These are phyloP conservation scores for Abramis brama DNA, from an alignment of 2,113 vertebrate species.

Conservation along the genomic window DNA sequence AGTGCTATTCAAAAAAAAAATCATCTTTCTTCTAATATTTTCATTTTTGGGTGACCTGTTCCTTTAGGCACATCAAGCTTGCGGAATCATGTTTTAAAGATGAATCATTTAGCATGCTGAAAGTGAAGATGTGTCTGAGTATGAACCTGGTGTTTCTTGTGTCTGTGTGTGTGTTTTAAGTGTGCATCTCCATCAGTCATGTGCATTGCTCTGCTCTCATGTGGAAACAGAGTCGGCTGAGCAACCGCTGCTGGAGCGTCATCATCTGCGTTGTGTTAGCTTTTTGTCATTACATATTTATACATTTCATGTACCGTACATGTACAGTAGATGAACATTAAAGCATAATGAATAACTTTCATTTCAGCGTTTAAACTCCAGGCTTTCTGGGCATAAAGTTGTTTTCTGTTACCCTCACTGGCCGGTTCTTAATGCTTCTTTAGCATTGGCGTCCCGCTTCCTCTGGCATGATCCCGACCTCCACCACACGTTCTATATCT, in stretches of 20 bases:
- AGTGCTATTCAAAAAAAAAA: not conserved
- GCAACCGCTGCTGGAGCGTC: slow-evolving; percentile 51
- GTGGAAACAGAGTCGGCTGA: slow-evolving; percentile 58
- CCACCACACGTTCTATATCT: slow-evolving; percentile 43
- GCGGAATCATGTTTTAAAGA: not conserved
- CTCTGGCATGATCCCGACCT: slow-evolving; percentile 41
- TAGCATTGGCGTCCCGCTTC: slow-evolving; percentile 32
- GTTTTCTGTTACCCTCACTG: slow-evolving; percentile 16
- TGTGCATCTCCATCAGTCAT: slow-evolving; percentile 61
- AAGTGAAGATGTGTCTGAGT: slow-evolving; percentile 9
- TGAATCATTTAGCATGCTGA: not conserved
- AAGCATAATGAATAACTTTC: not conserved
- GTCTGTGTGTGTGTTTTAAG: slow-evolving; percentile 43
- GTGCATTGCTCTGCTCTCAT: slow-evolving; percentile 57
- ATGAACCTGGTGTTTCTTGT: not conserved
- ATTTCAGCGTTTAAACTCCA: not conserved
- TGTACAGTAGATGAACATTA: not conserved
- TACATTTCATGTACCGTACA: not conserved
- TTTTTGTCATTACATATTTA: not conserved
- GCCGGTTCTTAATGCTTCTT: slow-evolving; percentile 47
- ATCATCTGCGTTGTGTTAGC: slow-evolving; percentile 35
- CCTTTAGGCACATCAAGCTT: not conserved
- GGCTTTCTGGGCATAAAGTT: not conserved
- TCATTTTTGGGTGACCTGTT: not conserved
- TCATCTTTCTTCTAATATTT: not conserved